Base-by-base conservation (phyloP, 2,113 vertebrate genomes). In the Romanogobio albipinnatus region DNA sequence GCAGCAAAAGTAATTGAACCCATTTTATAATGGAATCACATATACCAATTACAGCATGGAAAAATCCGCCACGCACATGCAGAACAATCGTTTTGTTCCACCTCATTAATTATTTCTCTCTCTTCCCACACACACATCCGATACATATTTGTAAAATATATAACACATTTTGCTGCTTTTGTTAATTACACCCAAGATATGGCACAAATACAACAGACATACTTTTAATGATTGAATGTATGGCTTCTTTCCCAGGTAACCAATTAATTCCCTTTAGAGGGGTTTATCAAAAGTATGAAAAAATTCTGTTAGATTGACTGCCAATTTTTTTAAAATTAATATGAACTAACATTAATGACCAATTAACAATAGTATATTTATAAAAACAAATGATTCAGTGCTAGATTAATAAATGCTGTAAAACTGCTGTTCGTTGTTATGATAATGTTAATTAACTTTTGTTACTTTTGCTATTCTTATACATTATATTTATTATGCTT, bases 31-130 rank as follows among this genome's bases (percentile, higher is more conserved):
- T 84, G 84, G 68, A 92, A 93, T 91, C 89, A 89, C 90, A 89
- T 93, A 87, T 89, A 91, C 87, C 92, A 92, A 91, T 91, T 89
- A 89, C 68, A 88, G 89, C 33, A 58, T 53, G 0, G 56, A 89
- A 87, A 91, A 89, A 22, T 58, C 64, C 33, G 49, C 85, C 90
- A 87, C 88, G 82, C 85, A 87, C 86, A 83, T 83, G 89, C 87
- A 89, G 91, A 91, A 84, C 87, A 87, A 82, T 89, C 85, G 86
- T 87, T 86, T 84, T 58, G 87, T 86, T 90, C 85, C 26, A 64
- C 88, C 87, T 83, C 81, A 82, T 89, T 76, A 90, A n/a, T 58
- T 85, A 90, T 86, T 89, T 62, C 83, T 88, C 85, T 81, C 80
- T 85, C 64, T 39, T 84, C 87, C 36, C 33, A 76, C n/a, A 56